Evolutionary conservation across 2,113 vertebrate species (phyloP).

Genomic region (Crocuta crocuta): DNA sequence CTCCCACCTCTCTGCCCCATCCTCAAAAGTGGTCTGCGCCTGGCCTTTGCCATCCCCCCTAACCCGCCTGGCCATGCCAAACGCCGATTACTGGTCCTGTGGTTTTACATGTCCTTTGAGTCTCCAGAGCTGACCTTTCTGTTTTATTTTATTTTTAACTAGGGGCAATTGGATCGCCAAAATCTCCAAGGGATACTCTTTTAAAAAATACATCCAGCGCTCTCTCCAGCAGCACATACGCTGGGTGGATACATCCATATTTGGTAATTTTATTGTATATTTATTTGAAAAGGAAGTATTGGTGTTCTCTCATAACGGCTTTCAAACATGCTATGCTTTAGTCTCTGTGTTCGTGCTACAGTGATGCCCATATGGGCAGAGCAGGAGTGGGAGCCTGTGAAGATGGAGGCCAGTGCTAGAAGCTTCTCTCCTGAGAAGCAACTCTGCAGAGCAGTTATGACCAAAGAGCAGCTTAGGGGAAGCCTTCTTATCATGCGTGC

Average conservation of each 20-base stretch:
- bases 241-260: not conserved
- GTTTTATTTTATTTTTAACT: conserved; percentile 59
- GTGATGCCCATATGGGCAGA: accelerated
- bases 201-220: not conserved
- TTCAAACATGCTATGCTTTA: not conserved
- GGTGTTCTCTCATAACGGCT: not conserved
- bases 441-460: not conserved
- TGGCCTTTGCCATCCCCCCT: not conserved
- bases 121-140: not conserved
- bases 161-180: not conserved
- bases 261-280: not conserved
- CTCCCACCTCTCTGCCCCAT: not conserved
- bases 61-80: not conserved
- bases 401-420: not conserved
- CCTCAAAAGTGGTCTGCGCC: not conserved
- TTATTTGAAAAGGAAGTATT: not conserved
- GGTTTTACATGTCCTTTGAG: not conserved
- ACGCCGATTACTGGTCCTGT: not conserved
- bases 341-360: not conserved
- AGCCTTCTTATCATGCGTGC: not conserved
- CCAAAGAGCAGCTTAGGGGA: not conserved
- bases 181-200: conserved; percentile 3
- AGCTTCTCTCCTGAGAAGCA: not conserved
- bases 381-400: not conserved
- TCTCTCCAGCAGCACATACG: too few species aligned